Evolutionary conservation across 2,113 vertebrate species (phyloP).

Genomic region (Gnathonemus echidnorhynchus): DNA sequence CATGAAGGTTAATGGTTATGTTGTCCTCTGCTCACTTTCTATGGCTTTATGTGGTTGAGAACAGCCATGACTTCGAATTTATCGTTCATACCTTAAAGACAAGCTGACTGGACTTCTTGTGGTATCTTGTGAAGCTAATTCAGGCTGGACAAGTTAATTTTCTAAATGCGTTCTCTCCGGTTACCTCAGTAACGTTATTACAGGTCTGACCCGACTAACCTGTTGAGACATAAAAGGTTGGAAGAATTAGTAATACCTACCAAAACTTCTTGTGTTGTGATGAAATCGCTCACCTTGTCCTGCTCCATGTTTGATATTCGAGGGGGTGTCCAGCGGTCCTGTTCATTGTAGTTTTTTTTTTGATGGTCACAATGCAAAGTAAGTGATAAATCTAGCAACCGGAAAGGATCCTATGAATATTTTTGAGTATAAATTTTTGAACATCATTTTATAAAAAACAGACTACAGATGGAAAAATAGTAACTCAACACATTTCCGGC

Average conservation of each 20-base stretch:
- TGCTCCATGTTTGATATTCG: neutral
- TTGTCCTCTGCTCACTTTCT: neutral
- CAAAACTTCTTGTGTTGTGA: constrained; percentile 47
- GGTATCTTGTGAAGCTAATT: neutral
- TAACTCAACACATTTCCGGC: neutral
- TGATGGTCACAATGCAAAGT: neutral
- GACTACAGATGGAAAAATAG: neutral
- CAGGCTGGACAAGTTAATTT: neutral
- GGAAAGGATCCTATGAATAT: neutral
- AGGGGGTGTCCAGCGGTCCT: neutral
- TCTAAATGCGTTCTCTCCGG: neutral
- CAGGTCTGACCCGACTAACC: constrained; percentile 62
- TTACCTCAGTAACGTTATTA: constrained; percentile 39
- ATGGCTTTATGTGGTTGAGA: neutral
- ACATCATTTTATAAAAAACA: neutral
- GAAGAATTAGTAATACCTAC: constrained; percentile 34
- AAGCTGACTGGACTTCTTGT: neutral
- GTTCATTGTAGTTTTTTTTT: neutral
- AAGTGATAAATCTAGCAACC: neutral
- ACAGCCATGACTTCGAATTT: neutral
- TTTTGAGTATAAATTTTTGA: neutral
- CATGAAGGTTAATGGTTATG: neutral
- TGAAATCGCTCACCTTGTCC: neutral
- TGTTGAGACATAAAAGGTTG: constrained; percentile 39
- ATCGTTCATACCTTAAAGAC: too few species aligned